Evolutionary conservation across 2,113 vertebrate species (phyloP), one percentile per base, ranked within the genome.

Genomic region (Engraulis encrasicolus): DNA sequence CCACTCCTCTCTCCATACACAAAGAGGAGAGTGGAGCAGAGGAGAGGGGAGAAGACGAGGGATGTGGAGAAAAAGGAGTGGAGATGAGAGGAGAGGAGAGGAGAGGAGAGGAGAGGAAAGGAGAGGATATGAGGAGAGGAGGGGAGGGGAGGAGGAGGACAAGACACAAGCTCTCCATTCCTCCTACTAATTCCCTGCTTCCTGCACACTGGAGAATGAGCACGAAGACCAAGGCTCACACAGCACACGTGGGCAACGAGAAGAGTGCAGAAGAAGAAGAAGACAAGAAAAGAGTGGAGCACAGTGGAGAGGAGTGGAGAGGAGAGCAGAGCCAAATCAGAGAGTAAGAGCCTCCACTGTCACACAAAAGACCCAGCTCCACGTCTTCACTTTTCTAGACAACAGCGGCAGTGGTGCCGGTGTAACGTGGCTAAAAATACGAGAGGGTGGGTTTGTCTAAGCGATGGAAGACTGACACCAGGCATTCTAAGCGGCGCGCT

Each of bases 171-270:
- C 23, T 66, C n/a, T 66, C 31, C 23, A 91, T 93, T 93, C 93
- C 91, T 90, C 93, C 92, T 92, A 93, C 93, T 95, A 95, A 95
- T 94, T 95, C 92, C 94, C 95, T 88, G 92, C 94, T 95, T 94
- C 92, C 92, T 95, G 91, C 89, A 34, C 12, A 14, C 85, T 82
- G 91, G 92, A 93, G 89, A 89, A 88, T 89, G 84, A 88, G 90
- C 74, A 50, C 91, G 87, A 88, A 88, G 88, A 90, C 85, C 85
- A 88, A 80, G 91, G 91, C 93, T 91, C 81, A 19, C 92, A 90
- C 85, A 86, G 91, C 89, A 88, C 18, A 91, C 91, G 93, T 95
- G 93, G 94, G 93, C 91, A 93, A 93, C 38, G 82, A 78, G 84
- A 50, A 45, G 31, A 81, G 61, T 49, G 81, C 19, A 49, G 50